Conservation (phyloP, 2,797 vertebrate genomes). For the Aselliscus stoliczkanus region DNA sequence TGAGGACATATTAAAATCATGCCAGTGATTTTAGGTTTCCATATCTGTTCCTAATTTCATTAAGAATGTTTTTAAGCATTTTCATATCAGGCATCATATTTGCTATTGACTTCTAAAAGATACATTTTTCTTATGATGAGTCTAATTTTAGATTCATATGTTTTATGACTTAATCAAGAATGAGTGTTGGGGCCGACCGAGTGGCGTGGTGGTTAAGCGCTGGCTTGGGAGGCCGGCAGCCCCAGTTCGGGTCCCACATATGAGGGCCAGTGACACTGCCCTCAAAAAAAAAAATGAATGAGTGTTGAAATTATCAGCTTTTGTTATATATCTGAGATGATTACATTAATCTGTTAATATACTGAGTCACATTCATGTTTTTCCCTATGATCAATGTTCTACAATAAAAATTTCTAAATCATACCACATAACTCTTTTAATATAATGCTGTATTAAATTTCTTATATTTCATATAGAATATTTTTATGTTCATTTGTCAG, state of each 20-base stretch:
- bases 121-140: background rate
- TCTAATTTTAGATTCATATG: background rate
- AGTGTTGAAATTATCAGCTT: background rate
- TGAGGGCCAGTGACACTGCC: too few relatives aligned
- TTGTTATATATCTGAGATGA: background rate
- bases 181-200: too few relatives aligned
- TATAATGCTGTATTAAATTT: background rate
- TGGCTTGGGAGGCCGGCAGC: too few relatives aligned
- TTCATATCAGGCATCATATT: background rate
- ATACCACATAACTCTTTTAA: background rate
- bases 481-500: background rate
- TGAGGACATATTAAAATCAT: background rate
- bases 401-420: background rate
- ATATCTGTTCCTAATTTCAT: background rate
- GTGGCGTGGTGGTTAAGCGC: too few relatives aligned
- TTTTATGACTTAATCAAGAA: slow-evolving; percentile 29
- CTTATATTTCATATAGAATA: background rate
- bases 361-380: background rate
- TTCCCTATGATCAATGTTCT: background rate
- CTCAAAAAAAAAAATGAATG: too few relatives aligned
- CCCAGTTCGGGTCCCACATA: too few relatives aligned
- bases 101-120: background rate
- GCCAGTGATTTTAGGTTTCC: background rate
- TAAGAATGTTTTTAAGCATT: background rate
- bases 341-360: background rate